Conservation (phyloP, 2,888 invertebrate species). For the Himalopsyche tibetana region DNA sequence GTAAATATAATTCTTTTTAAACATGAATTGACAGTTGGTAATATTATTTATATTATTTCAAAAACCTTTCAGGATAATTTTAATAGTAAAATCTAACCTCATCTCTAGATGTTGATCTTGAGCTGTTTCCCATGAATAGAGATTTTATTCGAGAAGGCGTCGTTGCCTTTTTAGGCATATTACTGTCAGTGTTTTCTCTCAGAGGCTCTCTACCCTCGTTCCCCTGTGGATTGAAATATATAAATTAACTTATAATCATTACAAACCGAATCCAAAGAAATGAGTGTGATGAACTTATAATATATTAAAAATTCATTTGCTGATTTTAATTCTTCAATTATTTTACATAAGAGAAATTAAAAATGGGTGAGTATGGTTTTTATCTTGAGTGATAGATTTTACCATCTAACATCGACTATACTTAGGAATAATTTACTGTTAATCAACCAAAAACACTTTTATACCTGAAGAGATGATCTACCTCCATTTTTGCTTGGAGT, state of each 20-base stretch:
- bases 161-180: conserved; percentile 74
- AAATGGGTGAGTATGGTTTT: too few relatives aligned
- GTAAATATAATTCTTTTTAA: too few relatives aligned
- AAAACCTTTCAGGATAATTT: not conserved
- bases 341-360: too few relatives aligned
- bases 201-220: conserved; percentile 78
- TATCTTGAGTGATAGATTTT: too few relatives aligned
- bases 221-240: conserved; percentile 70
- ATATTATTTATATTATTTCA: too few relatives aligned
- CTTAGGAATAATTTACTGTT: too few relatives aligned
- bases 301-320: too few relatives aligned
- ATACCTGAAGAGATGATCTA: conserved; percentile 82
- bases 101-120: conserved; percentile 71
- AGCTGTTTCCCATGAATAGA: conserved; percentile 76
- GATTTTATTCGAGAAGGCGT: conserved; percentile 82
- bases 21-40: not conserved
- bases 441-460: not conserved
- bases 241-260: not conserved
- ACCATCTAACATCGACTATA: too few relatives aligned
- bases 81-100: conserved; percentile 70
- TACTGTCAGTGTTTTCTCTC: conserved; percentile 74
- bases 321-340: too few relatives aligned
- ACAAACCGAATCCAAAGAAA: too few relatives aligned
- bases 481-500: conserved; percentile 91
- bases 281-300: too few relatives aligned